Percentiles rank a stretch among this genome's conserved stretches.
These are phyloP conservation scores for Chiroxiphia lanceolata DNA, from an alignment of 2,797 vertebrate genomes.

Conservation along the genomic window DNA sequence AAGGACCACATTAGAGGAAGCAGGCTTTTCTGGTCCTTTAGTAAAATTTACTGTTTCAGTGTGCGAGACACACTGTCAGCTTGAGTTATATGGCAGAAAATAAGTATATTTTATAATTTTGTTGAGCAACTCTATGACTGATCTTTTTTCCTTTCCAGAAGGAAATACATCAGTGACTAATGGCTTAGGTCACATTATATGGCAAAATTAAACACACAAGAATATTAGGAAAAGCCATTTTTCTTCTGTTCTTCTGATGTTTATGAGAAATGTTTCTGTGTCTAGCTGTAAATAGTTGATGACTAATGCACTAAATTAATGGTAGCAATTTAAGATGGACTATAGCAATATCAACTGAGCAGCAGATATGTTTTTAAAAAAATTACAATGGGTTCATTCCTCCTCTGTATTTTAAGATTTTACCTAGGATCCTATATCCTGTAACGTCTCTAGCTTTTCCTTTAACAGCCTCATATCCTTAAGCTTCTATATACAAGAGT, in stretches of 20 bases:
- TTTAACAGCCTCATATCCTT: not conserved
- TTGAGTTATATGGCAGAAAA: not conserved
- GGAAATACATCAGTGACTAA: constrained; percentile 46
- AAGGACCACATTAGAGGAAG: not conserved
- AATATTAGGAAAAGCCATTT: not conserved
- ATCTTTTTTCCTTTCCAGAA: constrained; percentile 61
- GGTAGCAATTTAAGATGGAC: constrained; percentile 43
- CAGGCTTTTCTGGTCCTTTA: not conserved
- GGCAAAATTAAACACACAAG: constrained; percentile 32
- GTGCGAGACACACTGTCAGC: not conserved
- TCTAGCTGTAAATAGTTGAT: constrained; percentile 47
- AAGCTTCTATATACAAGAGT: constrained; percentile 63
- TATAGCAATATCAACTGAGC: not conserved
- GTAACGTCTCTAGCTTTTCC: not conserved
- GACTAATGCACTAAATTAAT: constrained; percentile 32
- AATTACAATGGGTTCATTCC: not conserved
- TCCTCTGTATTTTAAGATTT: not conserved
- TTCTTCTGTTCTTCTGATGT: not conserved
- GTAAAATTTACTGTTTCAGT: not conserved
- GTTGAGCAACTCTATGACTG: not conserved
- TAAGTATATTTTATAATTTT: not conserved
- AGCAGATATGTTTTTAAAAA: not conserved
- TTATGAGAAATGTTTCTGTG: constrained; percentile 20
- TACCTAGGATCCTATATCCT: not conserved
- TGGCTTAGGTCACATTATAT: not conserved